Conservation (phyloP, 1,140 invertebrate genomes). For the Drosophila rufa region DNA sequence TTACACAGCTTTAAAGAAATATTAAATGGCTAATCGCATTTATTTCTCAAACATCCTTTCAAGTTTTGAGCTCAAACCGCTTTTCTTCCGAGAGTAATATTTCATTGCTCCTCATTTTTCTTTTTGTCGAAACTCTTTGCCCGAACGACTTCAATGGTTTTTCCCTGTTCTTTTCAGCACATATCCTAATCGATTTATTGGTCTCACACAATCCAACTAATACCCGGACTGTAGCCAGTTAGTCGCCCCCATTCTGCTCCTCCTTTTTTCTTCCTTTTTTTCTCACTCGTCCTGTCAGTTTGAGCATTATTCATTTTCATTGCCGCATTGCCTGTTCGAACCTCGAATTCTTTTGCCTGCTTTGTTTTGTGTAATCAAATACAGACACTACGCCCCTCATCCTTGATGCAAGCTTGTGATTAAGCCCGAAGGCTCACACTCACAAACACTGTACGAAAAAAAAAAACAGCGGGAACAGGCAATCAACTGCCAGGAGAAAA, state of each 20-base stretch:
- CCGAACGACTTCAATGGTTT: constrained; percentile 21
- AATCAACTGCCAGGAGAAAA: constrained; percentile 49
- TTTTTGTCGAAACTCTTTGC: constrained; percentile 17
- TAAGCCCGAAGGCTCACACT: constrained; percentile 64
- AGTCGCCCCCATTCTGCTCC: neutral
- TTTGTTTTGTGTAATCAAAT: constrained; percentile 63
- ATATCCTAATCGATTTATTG: constrained; percentile 73
- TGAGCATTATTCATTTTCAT: constrained; percentile 75
- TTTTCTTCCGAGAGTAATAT: constrained; percentile 20
- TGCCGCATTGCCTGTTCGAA: constrained; percentile 42
- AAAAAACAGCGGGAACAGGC: constrained; percentile 31
- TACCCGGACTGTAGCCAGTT: constrained; percentile 27
- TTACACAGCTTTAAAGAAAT: neutral
- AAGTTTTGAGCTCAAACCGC: neutral
- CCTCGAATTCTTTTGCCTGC: constrained; percentile 45
- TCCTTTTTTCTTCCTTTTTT: neutral
- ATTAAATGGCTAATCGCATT: neutral
- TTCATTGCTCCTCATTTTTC: constrained; percentile 20
- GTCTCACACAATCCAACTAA: constrained; percentile 49
- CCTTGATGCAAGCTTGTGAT: constrained; percentile 64
- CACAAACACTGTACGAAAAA: constrained; percentile 22
- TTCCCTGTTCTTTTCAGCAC: constrained; percentile 37
- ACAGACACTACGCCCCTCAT: constrained; percentile 34
- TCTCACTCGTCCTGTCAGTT: constrained; percentile 27
- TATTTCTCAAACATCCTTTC: neutral